Evolutionary conservation across 1,140 invertebrate genomes (phyloP).

Genomic region (Maniola jurtina): DNA sequence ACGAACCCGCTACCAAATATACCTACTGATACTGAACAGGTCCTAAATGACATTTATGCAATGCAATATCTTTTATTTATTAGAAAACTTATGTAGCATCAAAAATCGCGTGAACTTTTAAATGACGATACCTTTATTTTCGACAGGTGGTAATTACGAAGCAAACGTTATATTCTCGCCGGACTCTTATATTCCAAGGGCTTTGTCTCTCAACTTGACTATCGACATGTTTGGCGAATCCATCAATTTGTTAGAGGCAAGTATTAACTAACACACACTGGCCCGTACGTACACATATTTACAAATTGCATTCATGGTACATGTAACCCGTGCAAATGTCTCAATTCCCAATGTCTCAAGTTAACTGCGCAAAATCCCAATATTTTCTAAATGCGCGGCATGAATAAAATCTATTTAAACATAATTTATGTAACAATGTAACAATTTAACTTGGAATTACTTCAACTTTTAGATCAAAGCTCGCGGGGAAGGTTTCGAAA

Average conservation of each 20-base stretch:
- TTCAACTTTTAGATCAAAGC: conserved; percentile 81
- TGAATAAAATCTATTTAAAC: too few relatives aligned
- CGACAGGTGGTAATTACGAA: conserved; percentile 85
- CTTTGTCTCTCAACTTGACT: conserved; percentile 89
- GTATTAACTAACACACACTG: conserved; percentile 11
- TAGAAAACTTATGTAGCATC: too few relatives aligned
- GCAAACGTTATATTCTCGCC: conserved; percentile 92
- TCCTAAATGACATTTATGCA: too few relatives aligned
- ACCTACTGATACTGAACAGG: too few relatives aligned
- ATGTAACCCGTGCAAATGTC: not conserved
- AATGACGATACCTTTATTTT: not conserved
- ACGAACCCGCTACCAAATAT: too few relatives aligned
- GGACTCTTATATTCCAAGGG: conserved; percentile 92
- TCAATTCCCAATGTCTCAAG: too few relatives aligned
- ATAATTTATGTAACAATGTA: too few relatives aligned
- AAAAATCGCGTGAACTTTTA: too few relatives aligned
- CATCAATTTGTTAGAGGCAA: conserved; percentile 90
- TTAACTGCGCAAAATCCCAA: too few relatives aligned
- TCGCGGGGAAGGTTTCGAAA: conserved; percentile 91
- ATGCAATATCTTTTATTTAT: too few relatives aligned
- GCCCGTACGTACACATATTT: not conserved
- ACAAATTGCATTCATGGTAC: too few relatives aligned
- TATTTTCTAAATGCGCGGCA: too few relatives aligned
- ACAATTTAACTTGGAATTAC: not conserved
- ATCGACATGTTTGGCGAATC: conserved; percentile 94